Conservation (phyloP, 1,140 invertebrate genomes). For the Megathymus violae region DNA sequence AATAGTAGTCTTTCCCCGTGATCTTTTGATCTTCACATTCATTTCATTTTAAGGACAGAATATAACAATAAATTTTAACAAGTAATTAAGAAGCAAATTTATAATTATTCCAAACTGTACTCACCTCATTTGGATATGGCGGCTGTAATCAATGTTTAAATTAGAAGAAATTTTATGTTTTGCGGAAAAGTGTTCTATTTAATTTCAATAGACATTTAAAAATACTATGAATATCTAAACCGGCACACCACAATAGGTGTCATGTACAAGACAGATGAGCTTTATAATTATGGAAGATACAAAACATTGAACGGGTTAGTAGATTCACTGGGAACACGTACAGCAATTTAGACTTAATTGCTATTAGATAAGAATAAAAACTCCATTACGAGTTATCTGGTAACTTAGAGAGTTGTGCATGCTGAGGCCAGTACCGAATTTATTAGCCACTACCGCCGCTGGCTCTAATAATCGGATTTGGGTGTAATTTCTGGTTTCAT, state of each 20-base stretch:
- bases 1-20: no score
- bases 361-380: not conserved
- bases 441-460: conserved; percentile 48
- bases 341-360: conserved; percentile 30
- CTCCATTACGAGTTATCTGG: conserved; percentile 1
- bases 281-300: conserved; percentile 37
- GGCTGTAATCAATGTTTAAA: not conserved
- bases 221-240: conserved; percentile 48
- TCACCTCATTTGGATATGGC: no score
- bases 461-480: conserved; percentile 58
- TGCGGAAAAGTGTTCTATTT: conserved; percentile 35
- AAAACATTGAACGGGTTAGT: conserved; percentile 19
- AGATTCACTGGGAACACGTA: conserved; percentile 17
- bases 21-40: no score
- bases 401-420: conserved; percentile 18
- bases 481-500: conserved; percentile 50
- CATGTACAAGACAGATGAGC: conserved; percentile 48
- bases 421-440: conserved; percentile 41
- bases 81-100: no score
- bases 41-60: no score
- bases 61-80: no score
- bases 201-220: conserved; percentile 50
- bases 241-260: conserved; percentile 44
- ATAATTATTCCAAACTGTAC: no score
- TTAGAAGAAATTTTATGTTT: no score